These are phyloP conservation scores for Ascidia mentula DNA, from an alignment of 23 tunicate species.

Conservation along the genomic window DNA sequence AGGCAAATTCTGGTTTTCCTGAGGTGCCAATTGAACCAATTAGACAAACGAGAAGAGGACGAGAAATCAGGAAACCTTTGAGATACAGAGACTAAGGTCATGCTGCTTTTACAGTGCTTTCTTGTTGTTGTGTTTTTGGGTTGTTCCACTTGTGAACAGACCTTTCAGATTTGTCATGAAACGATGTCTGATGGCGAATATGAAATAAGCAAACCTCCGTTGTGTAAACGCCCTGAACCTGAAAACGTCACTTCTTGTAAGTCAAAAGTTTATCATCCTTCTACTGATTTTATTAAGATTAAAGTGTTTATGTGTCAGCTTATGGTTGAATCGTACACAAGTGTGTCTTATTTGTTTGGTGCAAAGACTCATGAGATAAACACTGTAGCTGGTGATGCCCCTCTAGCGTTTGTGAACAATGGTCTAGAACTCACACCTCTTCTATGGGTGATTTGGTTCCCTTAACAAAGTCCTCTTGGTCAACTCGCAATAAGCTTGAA, in stretches of 20 bases:
- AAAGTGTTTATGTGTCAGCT: background rate
- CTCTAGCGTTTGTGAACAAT: slow-evolving; percentile 1
- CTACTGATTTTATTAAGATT: background rate
- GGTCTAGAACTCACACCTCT: background rate
- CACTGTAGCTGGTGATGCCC: background rate
- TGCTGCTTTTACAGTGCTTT: background rate
- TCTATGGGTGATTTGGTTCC: background rate
- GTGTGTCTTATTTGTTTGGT: background rate
- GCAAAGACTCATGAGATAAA: background rate
- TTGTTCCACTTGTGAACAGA: background rate
- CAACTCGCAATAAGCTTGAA: background rate
- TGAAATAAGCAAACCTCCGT: background rate
- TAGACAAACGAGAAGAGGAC: background rate
- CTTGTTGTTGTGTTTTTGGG: background rate
- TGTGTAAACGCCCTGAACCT: background rate
- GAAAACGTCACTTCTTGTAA: background rate
- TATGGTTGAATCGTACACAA: background rate
- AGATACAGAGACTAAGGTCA: slow-evolving; percentile 10
- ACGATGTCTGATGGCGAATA: slow-evolving; percentile 1
- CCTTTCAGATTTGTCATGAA: background rate
- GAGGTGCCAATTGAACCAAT: background rate
- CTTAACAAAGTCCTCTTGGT: background rate
- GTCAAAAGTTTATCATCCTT: background rate
- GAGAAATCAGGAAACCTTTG: background rate
- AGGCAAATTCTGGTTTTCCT: background rate